Evolutionary conservation across 2,797 vertebrate species (phyloP).

Genomic region (Okamejei kenojei): DNA sequence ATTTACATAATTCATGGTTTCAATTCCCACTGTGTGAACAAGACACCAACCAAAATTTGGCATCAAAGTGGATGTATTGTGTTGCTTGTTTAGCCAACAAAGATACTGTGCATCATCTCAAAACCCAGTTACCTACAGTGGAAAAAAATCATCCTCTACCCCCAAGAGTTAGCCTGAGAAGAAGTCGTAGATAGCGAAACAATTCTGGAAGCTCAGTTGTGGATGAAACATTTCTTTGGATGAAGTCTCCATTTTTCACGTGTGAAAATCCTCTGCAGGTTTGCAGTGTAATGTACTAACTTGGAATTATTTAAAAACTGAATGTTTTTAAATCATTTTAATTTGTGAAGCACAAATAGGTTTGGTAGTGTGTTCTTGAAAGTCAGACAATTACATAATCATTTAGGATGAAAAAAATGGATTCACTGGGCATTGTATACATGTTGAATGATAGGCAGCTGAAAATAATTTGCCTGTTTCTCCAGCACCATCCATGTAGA

Average conservation of each 20-base stretch:
- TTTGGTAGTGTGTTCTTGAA: not conserved
- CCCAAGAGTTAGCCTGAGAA: too few relatives aligned
- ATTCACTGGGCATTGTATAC: not conserved
- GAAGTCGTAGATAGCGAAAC: not conserved
- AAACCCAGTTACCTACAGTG: too few relatives aligned
- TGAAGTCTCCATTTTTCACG: not conserved
- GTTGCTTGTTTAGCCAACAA: not conserved
- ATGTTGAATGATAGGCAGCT: not conserved
- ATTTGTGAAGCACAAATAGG: not conserved
- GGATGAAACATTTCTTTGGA: not conserved
- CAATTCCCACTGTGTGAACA: not conserved
- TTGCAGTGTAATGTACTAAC: not conserved
- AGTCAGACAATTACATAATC: not conserved
- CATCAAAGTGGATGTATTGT: not conserved
- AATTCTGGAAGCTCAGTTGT: not conserved
- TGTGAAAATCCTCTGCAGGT: not conserved
- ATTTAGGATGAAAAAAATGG: not conserved
- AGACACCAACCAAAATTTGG: not conserved
- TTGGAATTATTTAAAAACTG: not conserved
- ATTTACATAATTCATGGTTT: too few relatives aligned
- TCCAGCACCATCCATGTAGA: too few relatives aligned
- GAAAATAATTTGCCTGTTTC: not conserved
- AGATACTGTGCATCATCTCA: too few relatives aligned
- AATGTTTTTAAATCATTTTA: not conserved
- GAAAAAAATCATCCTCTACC: too few relatives aligned